These are phyloP conservation scores for Coptodon rendalli DNA, from an alignment of 2,113 vertebrate species.

Conservation along the genomic window DNA sequence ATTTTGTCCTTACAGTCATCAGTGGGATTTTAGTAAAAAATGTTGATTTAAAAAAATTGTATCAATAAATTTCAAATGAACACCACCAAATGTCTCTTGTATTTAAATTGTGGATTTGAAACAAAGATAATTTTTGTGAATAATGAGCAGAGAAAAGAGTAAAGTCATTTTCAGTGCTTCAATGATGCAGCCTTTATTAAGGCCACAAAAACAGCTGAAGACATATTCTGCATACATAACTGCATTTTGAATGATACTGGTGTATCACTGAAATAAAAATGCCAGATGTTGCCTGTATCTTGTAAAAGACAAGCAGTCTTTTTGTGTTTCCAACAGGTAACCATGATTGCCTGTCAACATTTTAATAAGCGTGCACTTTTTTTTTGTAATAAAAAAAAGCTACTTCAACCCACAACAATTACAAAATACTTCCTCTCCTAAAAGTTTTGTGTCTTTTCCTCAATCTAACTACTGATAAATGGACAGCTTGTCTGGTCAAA, in stretches of 20 bases:
- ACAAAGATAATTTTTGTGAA: fast-evolving
- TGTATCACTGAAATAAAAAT: not conserved
- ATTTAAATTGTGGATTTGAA: not conserved
- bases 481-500: not conserved
- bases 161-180: not conserved
- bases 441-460: not conserved
- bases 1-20: not conserved
- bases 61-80: not conserved
- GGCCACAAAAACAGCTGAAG: not conserved
- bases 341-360: not conserved
- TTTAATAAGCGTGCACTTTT: not conserved
- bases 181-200: not conserved
- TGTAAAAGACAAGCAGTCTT: not conserved
- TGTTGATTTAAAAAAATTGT: fast-evolving
- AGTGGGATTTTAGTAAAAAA: not conserved
- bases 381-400: not conserved
- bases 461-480: not conserved
- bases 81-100: not conserved
- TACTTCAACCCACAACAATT: not conserved
- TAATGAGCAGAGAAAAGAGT: not conserved
- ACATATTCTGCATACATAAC: not conserved
- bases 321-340: not conserved
- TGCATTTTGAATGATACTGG: not conserved
- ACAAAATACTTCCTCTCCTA: not conserved
- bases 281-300: not conserved